Conservation (phyloP, 2,113 vertebrate genomes). For the Triplophysa siluroides region DNA sequence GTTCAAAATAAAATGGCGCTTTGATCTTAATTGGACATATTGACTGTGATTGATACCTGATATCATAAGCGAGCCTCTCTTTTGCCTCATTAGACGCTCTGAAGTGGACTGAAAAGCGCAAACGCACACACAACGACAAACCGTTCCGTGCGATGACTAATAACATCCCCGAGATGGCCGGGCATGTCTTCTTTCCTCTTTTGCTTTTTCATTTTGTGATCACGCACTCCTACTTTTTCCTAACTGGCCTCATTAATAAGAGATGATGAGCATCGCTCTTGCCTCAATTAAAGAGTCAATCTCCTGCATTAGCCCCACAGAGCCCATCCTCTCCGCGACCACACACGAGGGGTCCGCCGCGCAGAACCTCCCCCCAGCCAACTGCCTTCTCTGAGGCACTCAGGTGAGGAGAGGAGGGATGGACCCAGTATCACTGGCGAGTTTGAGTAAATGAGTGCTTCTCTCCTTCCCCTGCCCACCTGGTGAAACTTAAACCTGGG, state of each 20-base stretch:
- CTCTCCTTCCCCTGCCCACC: slow-evolving; percentile 65
- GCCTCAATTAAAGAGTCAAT: slow-evolving; percentile 76
- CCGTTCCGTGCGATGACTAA: slow-evolving; percentile 33
- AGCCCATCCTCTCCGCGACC: slow-evolving; percentile 61
- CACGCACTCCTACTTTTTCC: slow-evolving; percentile 55
- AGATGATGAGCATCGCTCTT: slow-evolving; percentile 73
- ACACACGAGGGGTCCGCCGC: slow-evolving; percentile 75
- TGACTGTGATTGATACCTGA: slow-evolving; percentile 74
- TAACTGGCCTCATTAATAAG: slow-evolving; percentile 70
- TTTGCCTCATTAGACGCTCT: slow-evolving; percentile 74
- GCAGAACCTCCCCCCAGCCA: slow-evolving; percentile 68
- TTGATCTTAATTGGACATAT: slow-evolving; percentile 77
- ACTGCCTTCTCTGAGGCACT: slow-evolving; percentile 64
- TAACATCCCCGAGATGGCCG: slow-evolving; percentile 59
- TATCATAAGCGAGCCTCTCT: slow-evolving; percentile 75
- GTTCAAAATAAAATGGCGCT: slow-evolving; percentile 69
- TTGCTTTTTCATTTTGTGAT: slow-evolving; percentile 31
- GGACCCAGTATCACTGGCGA: slow-evolving; percentile 51
- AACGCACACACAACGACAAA: slow-evolving; percentile 35
- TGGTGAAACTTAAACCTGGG: slow-evolving; percentile 71
- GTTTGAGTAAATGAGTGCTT: slow-evolving; percentile 68
- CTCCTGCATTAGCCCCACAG: slow-evolving; percentile 69
- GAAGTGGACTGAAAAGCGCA: slow-evolving; percentile 49
- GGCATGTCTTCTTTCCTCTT: slow-evolving; percentile 57
- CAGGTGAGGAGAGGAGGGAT: slow-evolving; percentile 51